Percentiles rank a stretch among this genome's conserved stretches.
Evolutionary conservation across 2,797 vertebrate genomes (phyloP).

Genomic region (Platyrinchus mystaceus): DNA sequence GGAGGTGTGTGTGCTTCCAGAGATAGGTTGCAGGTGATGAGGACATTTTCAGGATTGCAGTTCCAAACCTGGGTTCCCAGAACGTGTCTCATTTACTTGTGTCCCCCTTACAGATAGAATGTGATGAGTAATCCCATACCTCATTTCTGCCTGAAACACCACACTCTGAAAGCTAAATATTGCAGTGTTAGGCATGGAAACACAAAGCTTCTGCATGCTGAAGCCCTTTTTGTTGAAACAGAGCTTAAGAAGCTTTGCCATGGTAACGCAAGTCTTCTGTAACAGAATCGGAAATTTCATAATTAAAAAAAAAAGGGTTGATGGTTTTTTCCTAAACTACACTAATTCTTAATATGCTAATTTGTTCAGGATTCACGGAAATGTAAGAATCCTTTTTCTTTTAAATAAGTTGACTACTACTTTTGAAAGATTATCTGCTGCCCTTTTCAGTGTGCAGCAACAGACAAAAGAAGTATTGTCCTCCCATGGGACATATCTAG

Average conservation of each 20-base stretch:
- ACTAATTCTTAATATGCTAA: background rate
- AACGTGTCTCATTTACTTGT: background rate
- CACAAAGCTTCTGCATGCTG: background rate
- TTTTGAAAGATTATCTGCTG: background rate
- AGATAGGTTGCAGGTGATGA: background rate
- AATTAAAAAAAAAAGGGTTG: rapidly evolving
- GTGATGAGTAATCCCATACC: background rate
- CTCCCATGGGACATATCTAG: background rate
- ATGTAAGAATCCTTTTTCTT: background rate
- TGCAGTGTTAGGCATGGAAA: background rate
- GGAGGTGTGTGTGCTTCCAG: background rate
- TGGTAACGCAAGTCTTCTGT: background rate
- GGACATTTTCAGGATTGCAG: background rate
- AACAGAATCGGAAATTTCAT: background rate
- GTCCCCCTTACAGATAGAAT: background rate
- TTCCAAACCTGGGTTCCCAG: background rate
- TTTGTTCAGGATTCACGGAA: background rate
- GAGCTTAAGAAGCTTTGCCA: background rate
- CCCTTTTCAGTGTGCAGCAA: background rate
- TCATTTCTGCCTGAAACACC: background rate
- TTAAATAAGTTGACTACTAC: background rate
- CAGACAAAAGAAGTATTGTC: background rate
- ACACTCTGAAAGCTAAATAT: background rate
- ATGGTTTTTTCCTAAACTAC: background rate
- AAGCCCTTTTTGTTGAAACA: background rate